Conservation (phyloP, 1,140 invertebrate species). For the Chelonus insularis region DNA sequence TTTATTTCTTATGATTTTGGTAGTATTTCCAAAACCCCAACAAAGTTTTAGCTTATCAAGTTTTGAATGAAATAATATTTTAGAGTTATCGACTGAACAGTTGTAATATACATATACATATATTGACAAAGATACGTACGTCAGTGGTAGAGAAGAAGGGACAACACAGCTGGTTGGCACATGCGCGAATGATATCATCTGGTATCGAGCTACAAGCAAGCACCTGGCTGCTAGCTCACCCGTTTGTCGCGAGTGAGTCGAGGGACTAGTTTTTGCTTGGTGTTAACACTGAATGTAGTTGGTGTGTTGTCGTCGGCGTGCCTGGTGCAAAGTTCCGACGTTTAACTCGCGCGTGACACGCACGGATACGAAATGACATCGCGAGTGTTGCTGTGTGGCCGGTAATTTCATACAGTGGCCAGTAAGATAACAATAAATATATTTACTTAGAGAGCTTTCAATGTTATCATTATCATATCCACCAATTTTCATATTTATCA, state of each 20-base stretch:
- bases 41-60: neutral
- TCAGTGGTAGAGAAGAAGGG: constrained; percentile 2
- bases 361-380: constrained; percentile 31
- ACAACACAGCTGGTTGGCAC: constrained; percentile 36
- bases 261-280: neutral
- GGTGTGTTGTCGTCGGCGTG: neutral
- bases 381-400: constrained; percentile 35
- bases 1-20: too few species aligned
- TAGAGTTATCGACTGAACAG: neutral
- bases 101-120: neutral
- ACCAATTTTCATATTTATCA: neutral
- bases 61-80: neutral
- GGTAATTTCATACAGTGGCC: constrained; percentile 45
- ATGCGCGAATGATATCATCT: constrained; percentile 48
- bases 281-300: neutral
- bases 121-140: neutral
- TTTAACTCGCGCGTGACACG: constrained; percentile 15
- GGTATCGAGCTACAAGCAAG: constrained; percentile 53
- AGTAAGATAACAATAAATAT: constrained; percentile 42
- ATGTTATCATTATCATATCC: neutral
- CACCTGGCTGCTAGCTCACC: constrained; percentile 45
- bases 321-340: neutral
- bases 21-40: too few species aligned
- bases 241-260: constrained; percentile 32
- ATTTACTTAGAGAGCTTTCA: too few species aligned